These are phyloP conservation scores for Hemistola chrysoprasaria DNA, from an alignment of 2,888 invertebrate genomes.

Conservation along the genomic window DNA sequence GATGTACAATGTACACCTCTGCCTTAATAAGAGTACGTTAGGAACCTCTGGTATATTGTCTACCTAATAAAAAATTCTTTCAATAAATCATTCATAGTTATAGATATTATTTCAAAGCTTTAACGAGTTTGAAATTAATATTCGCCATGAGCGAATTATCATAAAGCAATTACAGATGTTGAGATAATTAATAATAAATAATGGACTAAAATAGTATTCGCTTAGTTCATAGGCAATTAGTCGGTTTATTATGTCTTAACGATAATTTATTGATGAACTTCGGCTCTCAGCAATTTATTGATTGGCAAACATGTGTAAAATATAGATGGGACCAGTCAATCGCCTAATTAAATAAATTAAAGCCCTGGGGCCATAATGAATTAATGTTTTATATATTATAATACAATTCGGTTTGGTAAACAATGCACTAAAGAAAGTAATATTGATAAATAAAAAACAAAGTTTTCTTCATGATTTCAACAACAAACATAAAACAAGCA, in stretches of 20 bases:
- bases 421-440: no score
- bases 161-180: conserved; percentile 13
- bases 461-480: no score
- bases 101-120: conserved; percentile 3
- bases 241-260: conserved; percentile 3
- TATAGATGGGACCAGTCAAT: no score
- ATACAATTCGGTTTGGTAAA: no score
- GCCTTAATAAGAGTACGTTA: no score
- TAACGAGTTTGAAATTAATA: conserved; percentile 10
- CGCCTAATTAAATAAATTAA: no score
- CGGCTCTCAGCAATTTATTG: not conserved
- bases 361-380: no score
- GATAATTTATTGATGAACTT: conserved; percentile 12
- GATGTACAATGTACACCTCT: no score
- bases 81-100: conserved; percentile 6
- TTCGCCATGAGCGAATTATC: conserved; percentile 11
- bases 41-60: no score
- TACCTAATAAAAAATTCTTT: conserved; percentile 3
- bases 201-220: conserved; percentile 16
- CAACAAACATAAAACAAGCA: no score
- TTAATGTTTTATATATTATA: no score
- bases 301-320: conserved; percentile 1
- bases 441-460: no score
- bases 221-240: conserved; percentile 10
- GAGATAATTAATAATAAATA: conserved; percentile 15